phyloP scores from a whole-genome alignment of 1,140 invertebrate genomes.

The Drosophila melanogaster region Release_6_plus_ISO1_MT NT_033779.5:2183001-2183500 shows the following conservation, averaged over 20 bases:
- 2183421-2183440: constrained; percentile 56
- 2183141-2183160: constrained; percentile 79
- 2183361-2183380: constrained; percentile 22
- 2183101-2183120: constrained; percentile 64
- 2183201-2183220: constrained; percentile 68
- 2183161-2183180: constrained; percentile 30
- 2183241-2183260: constrained; percentile 53
- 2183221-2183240: constrained; percentile 52
- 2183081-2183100: constrained; percentile 65
- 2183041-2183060: constrained; percentile 37
- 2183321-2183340: background rate
- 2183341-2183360: constrained; percentile 46
- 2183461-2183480: constrained; percentile 57
- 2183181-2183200: constrained; percentile 58
- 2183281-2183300: constrained; percentile 56
- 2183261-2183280: constrained; percentile 83
- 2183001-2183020: constrained; percentile 4
- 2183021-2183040: constrained; percentile 27
- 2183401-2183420: constrained; percentile 34
- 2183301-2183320: constrained; percentile 1
- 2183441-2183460: constrained; percentile 47
- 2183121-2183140: constrained; percentile 54
- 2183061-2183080: constrained; percentile 27
- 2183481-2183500: constrained; percentile 51
- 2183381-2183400: constrained; percentile 46